Base-by-base conservation (phyloP, 2,888 invertebrate species). In the Bellardia bayeri region DNA sequence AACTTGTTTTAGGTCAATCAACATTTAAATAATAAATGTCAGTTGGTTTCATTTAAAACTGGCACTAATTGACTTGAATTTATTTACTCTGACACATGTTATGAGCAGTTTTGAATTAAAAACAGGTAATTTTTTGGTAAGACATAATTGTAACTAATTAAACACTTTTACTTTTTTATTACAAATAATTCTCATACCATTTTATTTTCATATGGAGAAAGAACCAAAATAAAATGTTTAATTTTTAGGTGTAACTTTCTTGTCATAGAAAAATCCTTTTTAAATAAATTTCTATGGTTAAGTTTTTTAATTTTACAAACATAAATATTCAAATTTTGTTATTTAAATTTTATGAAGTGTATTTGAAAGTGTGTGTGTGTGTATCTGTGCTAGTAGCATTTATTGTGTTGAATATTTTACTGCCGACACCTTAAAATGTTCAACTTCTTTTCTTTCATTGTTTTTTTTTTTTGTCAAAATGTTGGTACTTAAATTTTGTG, bases 391-490 rank as follows among this genome's bases (percentile, higher is more conserved):
- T 63, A 23, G 16, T 68, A 30, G 51, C 40, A 56, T 74, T 66
- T 82, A 61, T 72, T 75, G 74, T 80, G 61, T 80, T 85, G 75
- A 85, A 85, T 80, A 74, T 75, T 85, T 80, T 75, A 80, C 74
- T 80, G 85, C 74, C 80, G 80, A 85, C 85, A 85, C 85, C 85
- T 85, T 85, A 85, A 85, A 80, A 75, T 85, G 9, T 75, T 80
- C 69, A 85, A 80, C 74, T 85, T 75, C 68, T 85, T 69, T 56
- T n/a, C n/a, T n/a, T 85, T 68, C 61, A 68, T 33, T 33, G 1
- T 37, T 37, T 37, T 6, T 37, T 37, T 37, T 6, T 56, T 66
- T 56, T 78, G 54, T 37, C 9, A 54, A 30, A 30, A 13, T 61
- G 72, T 66, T 66, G 16, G n/a, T 45, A 68, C 45, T 75, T 42